Base-by-base conservation (phyloP, 2,888 invertebrate species). In the Anagyrus pseudococci region DNA sequence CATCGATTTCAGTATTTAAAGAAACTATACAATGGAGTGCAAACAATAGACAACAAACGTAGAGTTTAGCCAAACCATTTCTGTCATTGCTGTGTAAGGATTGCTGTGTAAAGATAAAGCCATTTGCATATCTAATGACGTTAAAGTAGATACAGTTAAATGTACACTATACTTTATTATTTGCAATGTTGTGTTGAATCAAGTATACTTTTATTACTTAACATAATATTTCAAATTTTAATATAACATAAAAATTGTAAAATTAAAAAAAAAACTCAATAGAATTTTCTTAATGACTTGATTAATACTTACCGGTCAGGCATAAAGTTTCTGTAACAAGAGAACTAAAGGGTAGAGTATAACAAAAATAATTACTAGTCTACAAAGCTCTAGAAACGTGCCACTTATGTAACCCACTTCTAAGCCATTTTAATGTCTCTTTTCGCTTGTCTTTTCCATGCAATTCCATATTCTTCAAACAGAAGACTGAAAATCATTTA, bases 101-200 rank as follows among this genome's bases (percentile, higher is more conserved):
- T 59, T 53, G 62, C 62, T 62, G 44, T 66, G 58, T 66, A 66
- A 66, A 66, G 62, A 66, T 66, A 59, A 66, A 66, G 62, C 59
- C 59, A 66, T 66, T 66, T 66, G 40, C 66, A 62, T 62, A 57
- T 53, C 47, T 54, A 62, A 66, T 62, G 40, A 56, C n/a, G n/a
- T n/a, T n/a, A n/a, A n/a, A n/a, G n/a, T n/a, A n/a, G n/a, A n/a
- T n/a, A n/a, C n/a, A n/a, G n/a, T n/a, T n/a, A n/a, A n/a, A n/a
- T n/a, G n/a, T n/a, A n/a, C n/a, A n/a, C n/a, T n/a, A n/a, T n/a
- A n/a, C n/a, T n/a, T n/a, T n/a, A n/a, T n/a, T n/a, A n/a, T n/a
- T n/a, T n/a, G n/a, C n/a, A n/a, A n/a, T n/a, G n/a, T n/a, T n/a
- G n/a, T n/a, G n/a, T n/a, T n/a, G n/a, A n/a, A n/a, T n/a, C 33